Evolutionary conservation across 2,113 vertebrate genomes (phyloP), one percentile per base, ranked within the genome.

Genomic region (Sphyrna mokarran): DNA sequence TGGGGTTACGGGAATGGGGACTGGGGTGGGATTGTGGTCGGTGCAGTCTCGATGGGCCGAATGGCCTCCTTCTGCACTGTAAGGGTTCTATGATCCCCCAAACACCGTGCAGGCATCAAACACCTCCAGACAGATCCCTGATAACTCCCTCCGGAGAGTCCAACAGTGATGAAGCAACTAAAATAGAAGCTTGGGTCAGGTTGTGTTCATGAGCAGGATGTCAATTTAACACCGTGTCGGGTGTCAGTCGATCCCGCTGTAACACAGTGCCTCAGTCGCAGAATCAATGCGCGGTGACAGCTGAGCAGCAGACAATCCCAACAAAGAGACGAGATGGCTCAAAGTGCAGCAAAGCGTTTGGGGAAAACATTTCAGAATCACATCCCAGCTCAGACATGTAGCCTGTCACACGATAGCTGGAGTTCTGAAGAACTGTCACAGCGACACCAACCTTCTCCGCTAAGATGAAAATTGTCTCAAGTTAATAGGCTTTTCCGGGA

Each of bases 401-500:
- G 23, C 85, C 48, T 54, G 85, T 87, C 85, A 54, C 85, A 54
- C 26, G 26, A 90, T 90, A 61, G 26, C 87, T 61, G 54, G 54
- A 90, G 26, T 33, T 61, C 87, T 90, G 87, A 61, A 26, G 13
- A 61, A 61, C 87, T 58, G 54, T 58, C 29, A 33, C 54, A 90
- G 23, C 23, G 11, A 48, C 22, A 23, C 20, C 48, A 29, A 90
- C 87, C 54, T 61, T 89, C 54, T 89, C 87, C 11, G 54, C 54
- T 61, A 18, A 90, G 61, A 90, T 90, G 85, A 90, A 61, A 90
- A 58, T 90, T 61, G 54, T 90, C 54, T 58, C 87, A n/a, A 61
- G 87, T 58, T 90, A 90, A 90, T 90, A 61, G 10, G 87, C 87
- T 90, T 90, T 90, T 90, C 43, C 10, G 29, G 87, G 58, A 90